These are phyloP conservation scores for Hemitrygon akajei DNA, from an alignment of 2,797 vertebrate genomes.

Conservation along the genomic window DNA sequence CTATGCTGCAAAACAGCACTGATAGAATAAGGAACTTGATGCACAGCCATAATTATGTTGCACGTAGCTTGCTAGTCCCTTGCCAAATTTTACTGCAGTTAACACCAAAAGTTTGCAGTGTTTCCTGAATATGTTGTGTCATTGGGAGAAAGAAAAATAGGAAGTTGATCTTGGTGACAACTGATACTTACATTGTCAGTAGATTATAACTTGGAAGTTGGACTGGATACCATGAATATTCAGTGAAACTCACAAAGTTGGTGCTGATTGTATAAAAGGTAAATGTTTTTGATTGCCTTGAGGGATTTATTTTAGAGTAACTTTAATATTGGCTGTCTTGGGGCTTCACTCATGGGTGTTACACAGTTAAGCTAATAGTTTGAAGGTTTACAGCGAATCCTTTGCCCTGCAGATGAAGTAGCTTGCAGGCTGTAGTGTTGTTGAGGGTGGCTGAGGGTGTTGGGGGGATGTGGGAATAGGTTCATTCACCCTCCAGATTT, in stretches of 20 bases:
- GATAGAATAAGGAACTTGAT: constrained; percentile 18
- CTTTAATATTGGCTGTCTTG: background rate
- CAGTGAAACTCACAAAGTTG: background rate
- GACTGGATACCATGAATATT: background rate
- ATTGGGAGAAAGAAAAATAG: background rate
- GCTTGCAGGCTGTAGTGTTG: no score
- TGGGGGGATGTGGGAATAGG: no score
- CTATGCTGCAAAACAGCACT: background rate
- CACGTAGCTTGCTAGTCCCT: background rate
- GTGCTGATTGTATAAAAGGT: background rate
- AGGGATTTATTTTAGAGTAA: no score
- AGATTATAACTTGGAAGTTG: background rate
- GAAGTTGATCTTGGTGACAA: background rate
- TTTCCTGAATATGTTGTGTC: background rate
- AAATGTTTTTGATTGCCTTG: background rate
- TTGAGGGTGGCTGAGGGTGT: no score
- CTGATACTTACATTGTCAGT: background rate
- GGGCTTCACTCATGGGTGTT: background rate
- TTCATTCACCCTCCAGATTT: no score
- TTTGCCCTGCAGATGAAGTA: background rate
- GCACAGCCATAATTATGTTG: background rate
- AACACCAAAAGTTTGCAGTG: background rate
- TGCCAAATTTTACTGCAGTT: no score
- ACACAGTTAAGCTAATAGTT: background rate
- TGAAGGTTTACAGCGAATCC: background rate